Percentiles rank a stretch among this genome's conserved stretches.
phyloP scores from a whole-genome alignment of 2,113 vertebrate genomes.

The Cynopterus brachyotis region DNA sequence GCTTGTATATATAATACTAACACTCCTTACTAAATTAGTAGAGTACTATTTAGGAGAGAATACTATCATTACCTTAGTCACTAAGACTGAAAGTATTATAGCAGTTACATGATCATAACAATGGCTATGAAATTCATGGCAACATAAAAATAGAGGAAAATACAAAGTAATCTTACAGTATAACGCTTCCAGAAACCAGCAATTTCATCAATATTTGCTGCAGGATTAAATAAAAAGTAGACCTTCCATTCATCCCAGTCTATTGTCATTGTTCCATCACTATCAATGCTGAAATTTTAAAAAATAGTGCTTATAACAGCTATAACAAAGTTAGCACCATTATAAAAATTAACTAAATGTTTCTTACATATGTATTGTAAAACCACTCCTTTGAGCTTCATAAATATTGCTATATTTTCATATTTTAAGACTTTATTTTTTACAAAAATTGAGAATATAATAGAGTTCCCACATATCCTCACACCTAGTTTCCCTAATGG shows the following conservation, averaged over 20 bases:
- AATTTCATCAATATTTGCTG: slow-evolving; percentile 90
- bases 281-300: slow-evolving; percentile 88
- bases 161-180: slow-evolving; percentile 82
- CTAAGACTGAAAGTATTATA: not conserved
- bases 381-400: not conserved
- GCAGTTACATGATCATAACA: not conserved
- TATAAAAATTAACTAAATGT: not conserved
- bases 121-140: not conserved
- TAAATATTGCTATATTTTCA: not conserved
- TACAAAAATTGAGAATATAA: not conserved
- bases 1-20: not conserved
- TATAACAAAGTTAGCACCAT: not conserved
- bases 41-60: not conserved
- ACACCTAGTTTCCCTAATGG: not conserved
- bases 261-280: slow-evolving; percentile 92
- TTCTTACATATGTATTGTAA: not conserved
- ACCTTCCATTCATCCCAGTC: slow-evolving; percentile 97
- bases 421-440: not conserved
- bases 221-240: slow-evolving; percentile 92
- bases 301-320: slow-evolving; percentile 32
- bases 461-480: not conserved
- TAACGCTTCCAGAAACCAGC: slow-evolving; percentile 93
- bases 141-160: slow-evolving; percentile 47
- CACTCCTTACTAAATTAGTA: not conserved
- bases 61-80: not conserved